Base-by-base conservation (phyloP, 2,113 vertebrate species). In the Manacus vitellinus region DNA sequence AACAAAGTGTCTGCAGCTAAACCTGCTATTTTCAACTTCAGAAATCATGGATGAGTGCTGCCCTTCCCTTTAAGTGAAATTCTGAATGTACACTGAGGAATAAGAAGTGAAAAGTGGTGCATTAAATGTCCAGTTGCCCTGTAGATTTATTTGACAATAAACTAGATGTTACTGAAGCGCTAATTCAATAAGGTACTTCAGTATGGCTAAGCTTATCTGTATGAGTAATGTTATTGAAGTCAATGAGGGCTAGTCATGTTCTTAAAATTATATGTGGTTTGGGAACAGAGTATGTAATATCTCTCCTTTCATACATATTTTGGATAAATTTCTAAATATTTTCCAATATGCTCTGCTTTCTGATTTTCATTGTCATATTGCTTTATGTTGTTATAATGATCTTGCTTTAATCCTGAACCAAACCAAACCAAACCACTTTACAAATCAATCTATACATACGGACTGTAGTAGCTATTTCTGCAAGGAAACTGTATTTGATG, bases 71-170 rank as follows among this genome's bases (percentile, higher is more conserved):
- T 80, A 68, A 75, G 46, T 74, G 68, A 80, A 77, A 23, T 71
- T 89, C 47, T 92, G 51, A 84, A 61, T 78, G 22, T 72, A 89
- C 92, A 31, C 79, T 44, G 44, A 89, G 85, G 91, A 92, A 33
- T 91, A 91, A 75, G 65, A 91, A 94, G 37, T 8, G 21, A 51
- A 63, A 90, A 80, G 43, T n/a, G 3, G 33, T 54, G 44, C 35
- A 49, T 56, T 84, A 61, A 46, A 75, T 67, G 14, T 71, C 41
- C 52, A 41, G 1, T 67, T 85, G 27, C 43, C 39, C 33, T 67
- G 31, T 23, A 59, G 79, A 71, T 84, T 88, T 89, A 85, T 94
- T 88, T 93, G 47, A n/a, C 44, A 52, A 55, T 77, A 66, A 79
- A 46, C 20, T 62, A 28, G 16, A 27, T 84, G 14, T 46, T 62